These are phyloP conservation scores for Abramis brama DNA, from an alignment of 2,113 vertebrate species.

Conservation along the genomic window DNA sequence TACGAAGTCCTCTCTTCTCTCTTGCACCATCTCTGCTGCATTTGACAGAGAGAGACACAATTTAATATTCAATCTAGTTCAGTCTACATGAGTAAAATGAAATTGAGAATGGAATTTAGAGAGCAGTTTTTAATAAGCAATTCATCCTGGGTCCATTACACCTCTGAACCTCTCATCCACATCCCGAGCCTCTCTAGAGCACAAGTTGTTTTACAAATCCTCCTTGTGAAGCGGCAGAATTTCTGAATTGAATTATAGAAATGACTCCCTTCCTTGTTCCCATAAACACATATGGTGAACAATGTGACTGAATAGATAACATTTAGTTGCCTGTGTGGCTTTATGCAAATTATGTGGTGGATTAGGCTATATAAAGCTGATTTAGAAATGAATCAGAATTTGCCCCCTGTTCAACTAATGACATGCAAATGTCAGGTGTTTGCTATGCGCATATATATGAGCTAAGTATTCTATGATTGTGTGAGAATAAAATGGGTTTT, in stretches of 20 bases:
- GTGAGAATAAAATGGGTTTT: background rate
- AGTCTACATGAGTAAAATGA: constrained; percentile 14
- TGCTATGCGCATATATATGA: constrained; percentile 11
- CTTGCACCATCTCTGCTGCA: background rate
- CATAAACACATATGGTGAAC: background rate
- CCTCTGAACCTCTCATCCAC: background rate
- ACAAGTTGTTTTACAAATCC: background rate
- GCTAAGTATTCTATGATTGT: background rate
- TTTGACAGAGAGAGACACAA: background rate
- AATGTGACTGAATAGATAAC: background rate
- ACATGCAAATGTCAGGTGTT: constrained; percentile 24
- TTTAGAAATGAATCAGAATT: constrained; percentile 21
- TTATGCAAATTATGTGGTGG: background rate
- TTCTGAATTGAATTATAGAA: background rate
- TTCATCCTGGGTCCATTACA: constrained; percentile 23
- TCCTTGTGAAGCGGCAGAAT: background rate
- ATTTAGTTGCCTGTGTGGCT: background rate
- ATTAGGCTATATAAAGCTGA: background rate
- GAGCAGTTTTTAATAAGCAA: constrained; percentile 27
- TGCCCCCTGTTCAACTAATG: background rate
- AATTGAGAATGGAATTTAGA: constrained; percentile 21
- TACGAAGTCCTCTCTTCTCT: background rate
- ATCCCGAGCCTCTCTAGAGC: background rate
- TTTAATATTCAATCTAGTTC: constrained; percentile 33
- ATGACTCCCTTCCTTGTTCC: background rate